Conservation (phyloP, 2,888 invertebrate species). For the Athalia circularis region DNA sequence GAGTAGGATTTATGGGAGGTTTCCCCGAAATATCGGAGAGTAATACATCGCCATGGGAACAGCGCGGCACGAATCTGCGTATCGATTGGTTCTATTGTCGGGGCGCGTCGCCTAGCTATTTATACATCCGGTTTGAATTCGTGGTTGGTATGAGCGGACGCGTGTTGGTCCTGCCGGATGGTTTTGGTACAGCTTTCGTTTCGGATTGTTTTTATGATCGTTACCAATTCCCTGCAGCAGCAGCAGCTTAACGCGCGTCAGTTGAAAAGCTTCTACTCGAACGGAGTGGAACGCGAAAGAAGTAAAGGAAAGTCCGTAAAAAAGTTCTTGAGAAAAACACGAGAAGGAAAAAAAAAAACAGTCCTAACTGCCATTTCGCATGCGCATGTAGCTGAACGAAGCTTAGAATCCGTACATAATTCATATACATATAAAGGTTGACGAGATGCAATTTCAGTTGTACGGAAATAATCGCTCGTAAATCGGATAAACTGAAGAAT, state of each 20-base stretch:
- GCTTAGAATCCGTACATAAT: neutral
- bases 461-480: conserved; percentile 35
- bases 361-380: neutral
- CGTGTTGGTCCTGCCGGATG: neutral
- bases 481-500: conserved; percentile 37
- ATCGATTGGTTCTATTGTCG: conserved; percentile 27
- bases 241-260: neutral
- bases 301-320: neutral
- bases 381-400: neutral
- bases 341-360: neutral
- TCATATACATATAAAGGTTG: neutral
- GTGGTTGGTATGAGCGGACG: neutral
- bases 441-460: too few species aligned
- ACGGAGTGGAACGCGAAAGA: neutral
- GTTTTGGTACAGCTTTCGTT: neutral
- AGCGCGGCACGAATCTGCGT: conserved; percentile 19
- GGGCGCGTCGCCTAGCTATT: neutral
- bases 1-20: neutral
- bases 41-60: conserved; percentile 26
- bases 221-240: neutral
- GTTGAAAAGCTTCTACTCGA: neutral
- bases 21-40: neutral
- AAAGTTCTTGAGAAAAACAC: neutral
- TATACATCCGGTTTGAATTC: conserved; percentile 10
- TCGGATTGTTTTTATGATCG: neutral